Evolutionary conservation across 1,140 invertebrate species (phyloP), one percentile per base, ranked within the genome.

Genomic region (Trichoplusia ni): DNA sequence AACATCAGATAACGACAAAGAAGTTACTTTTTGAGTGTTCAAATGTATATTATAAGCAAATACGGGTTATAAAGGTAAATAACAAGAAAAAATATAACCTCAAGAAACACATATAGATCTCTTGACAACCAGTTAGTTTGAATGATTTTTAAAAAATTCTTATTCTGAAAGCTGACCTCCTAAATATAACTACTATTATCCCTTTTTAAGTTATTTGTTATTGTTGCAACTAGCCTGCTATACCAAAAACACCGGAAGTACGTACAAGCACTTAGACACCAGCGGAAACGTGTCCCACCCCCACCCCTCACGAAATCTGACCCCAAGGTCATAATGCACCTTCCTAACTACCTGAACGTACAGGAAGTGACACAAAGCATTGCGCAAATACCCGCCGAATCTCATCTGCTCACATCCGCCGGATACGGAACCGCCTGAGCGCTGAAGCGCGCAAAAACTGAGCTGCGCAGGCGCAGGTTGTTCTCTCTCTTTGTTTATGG

Each of bases 261-360:
- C 46, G 19, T 51, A 35, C n/a, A n/a, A n/a, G n/a, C 56, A 61
- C 33, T 58, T 19, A 66, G 23, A 14, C 56, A 16, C 29, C 42
- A 47, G 23, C 54, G 60, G 63, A 58, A 63, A 49, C 37, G 42
- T 53, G 42, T 60, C 72, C 71, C 53, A 56, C 29, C 53, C 68
- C 80, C 79, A 73, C 60, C 69, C 69, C 68, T 66, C 58, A 51
- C 68, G 84, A 77, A 86, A 88, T 78, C 73, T 67, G 77, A 84
- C 23, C 56, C 70, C 82, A 86, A 84, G 81, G 86, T 89, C 80
- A 84, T 54, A 77, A 73, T 84, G 81, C 84, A 86, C 84, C 84
- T 83, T 82, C 82, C 65, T 46, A 73, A 75, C 73, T 81, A 80
- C 72, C 73, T 71, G 73, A 74, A 66, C 71, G 61, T 59, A 68